phyloP scores from a whole-genome alignment of 2,888 invertebrate genomes.

The Catocala sponsa region DNA sequence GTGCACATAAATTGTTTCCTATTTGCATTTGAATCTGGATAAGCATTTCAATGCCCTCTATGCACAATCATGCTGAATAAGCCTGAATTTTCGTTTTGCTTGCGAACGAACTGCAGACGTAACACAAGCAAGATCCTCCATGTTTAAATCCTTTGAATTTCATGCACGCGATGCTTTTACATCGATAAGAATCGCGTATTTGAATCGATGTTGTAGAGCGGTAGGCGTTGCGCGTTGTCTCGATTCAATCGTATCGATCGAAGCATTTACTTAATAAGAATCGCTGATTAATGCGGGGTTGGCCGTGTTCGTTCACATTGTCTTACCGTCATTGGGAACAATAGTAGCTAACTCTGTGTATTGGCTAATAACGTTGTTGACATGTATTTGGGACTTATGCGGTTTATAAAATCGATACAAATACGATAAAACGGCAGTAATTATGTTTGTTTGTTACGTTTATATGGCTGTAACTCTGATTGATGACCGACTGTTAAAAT shows the following conservation, averaged over 20 bases:
- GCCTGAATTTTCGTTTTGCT: background rate
- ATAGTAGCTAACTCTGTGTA: background rate
- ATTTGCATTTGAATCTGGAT: too few relatives aligned
- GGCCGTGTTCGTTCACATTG: background rate
- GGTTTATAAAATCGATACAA: too few relatives aligned
- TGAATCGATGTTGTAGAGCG: slow-evolving; percentile 17
- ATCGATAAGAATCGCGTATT: slow-evolving; percentile 24
- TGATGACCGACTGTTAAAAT: too few relatives aligned
- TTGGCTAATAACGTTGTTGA: too few relatives aligned
- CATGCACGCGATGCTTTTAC: slow-evolving; percentile 17
- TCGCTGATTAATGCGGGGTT: background rate
- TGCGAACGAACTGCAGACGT: background rate
- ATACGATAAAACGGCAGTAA: too few relatives aligned
- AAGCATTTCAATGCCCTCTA: too few relatives aligned
- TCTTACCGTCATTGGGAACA: background rate
- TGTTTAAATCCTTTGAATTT: slow-evolving; percentile 1
- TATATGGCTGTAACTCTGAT: too few relatives aligned
- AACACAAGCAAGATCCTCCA: background rate
- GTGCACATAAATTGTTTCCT: too few relatives aligned
- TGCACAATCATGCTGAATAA: background rate
- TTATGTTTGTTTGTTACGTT: too few relatives aligned
- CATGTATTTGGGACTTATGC: too few relatives aligned
- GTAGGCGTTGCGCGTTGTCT: slow-evolving; percentile 16
- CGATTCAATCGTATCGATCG: slow-evolving; percentile 4
- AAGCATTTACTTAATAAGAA: slow-evolving; percentile 2